Evolutionary conservation across 2,797 vertebrate genomes (phyloP).

Genomic region (Coccyzus lansbergi): DNA sequence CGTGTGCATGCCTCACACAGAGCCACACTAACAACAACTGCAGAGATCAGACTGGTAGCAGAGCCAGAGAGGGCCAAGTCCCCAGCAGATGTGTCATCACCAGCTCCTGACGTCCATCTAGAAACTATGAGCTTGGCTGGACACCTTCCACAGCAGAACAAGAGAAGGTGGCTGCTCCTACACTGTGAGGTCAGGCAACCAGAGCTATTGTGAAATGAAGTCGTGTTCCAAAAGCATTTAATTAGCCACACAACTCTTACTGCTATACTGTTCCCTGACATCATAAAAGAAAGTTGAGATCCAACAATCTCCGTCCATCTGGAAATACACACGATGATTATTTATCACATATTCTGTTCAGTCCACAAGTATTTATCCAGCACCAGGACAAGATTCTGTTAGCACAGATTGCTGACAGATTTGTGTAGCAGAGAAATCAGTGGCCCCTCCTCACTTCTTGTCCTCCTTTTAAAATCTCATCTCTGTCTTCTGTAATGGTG

Average conservation of each 20-base stretch:
- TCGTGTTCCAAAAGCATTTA: not conserved
- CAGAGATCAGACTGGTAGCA: not conserved
- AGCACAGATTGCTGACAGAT: conserved; percentile 23
- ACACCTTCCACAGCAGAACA: not conserved
- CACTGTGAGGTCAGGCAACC: not conserved
- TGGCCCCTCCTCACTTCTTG: not conserved
- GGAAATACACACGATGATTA: conserved; percentile 8
- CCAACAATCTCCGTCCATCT: not conserved
- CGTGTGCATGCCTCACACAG: not conserved
- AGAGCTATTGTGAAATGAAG: not conserved
- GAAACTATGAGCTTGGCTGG: not conserved
- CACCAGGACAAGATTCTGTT: conserved; percentile 43
- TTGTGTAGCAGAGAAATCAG: not conserved
- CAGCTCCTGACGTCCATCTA: rapidly evolving
- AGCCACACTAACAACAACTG: not conserved
- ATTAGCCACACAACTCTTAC: not conserved
- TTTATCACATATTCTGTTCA: conserved; percentile 40
- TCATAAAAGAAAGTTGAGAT: not conserved
- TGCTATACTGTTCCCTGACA: not conserved
- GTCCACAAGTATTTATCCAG: conserved; percentile 29
- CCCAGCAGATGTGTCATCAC: not conserved
- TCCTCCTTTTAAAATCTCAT: not conserved
- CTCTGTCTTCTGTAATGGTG: no score
- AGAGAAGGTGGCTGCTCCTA: not conserved
- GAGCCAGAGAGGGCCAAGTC: not conserved